Percentiles rank a stretch among this genome's conserved stretches.
phyloP scores from a whole-genome alignment of 2,113 vertebrate genomes.

The Pardalotus punctatus region DNA sequence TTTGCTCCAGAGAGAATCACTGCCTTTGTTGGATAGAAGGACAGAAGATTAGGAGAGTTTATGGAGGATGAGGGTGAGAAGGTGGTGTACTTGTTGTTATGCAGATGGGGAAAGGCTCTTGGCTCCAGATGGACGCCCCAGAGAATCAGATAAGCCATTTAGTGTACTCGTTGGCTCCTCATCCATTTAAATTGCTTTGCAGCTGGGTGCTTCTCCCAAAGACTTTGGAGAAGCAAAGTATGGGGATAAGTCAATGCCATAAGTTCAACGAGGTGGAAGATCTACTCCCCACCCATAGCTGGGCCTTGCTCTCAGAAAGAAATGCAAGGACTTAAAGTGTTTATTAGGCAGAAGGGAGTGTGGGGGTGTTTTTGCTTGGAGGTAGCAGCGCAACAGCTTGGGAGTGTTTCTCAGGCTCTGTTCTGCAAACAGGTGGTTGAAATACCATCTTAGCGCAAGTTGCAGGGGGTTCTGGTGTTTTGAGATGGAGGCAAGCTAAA shows the following conservation, averaged over 20 bases:
- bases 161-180: not conserved
- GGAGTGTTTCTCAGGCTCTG: not conserved
- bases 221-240: not conserved
- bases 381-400: not conserved
- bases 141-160: slow-evolving; percentile 60
- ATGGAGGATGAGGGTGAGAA: slow-evolving; percentile 18
- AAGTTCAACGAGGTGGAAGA: not conserved
- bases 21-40: not conserved
- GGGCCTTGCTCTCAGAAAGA: not conserved
- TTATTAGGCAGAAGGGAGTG: not conserved
- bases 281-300: not conserved
- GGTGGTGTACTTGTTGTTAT: not conserved
- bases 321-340: not conserved
- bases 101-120: slow-evolving; percentile 20
- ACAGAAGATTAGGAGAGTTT: slow-evolving; percentile 9
- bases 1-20: not conserved
- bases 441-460: not conserved
- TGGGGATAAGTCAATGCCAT: not conserved
- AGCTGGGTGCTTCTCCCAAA: not conserved
- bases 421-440: slow-evolving; percentile 1
- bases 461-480: not conserved
- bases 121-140: slow-evolving; percentile 43
- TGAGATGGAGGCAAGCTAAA: not conserved
- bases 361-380: not conserved
- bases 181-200: slow-evolving; percentile 36